Base-by-base conservation (phyloP, 2,113 vertebrate genomes). In the Zapornia atra region DNA sequence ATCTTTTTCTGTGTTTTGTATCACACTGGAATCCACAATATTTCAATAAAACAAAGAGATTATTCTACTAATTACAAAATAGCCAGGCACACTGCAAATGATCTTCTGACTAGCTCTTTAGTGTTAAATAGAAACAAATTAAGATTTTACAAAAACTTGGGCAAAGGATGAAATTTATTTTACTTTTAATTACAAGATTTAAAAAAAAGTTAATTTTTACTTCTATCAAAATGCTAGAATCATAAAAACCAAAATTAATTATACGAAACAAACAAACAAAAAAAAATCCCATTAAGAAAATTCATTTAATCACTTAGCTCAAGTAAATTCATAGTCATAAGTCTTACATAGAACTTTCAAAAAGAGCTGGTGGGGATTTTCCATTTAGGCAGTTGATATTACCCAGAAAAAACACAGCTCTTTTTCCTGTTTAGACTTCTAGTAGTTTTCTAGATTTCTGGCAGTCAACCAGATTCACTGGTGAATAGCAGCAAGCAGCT, bases 31-130 rank as follows among this genome's bases (percentile, higher is more conserved):
- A 94, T 68, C 26, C 29, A 65, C 29, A 54, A 33, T 66, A 79
- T 25, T 54, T 44, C n/a, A 94, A 86, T 91, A 95, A 97, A 94
- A 90, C 51, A 96, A 86, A 69, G 63, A 34, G 29, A 44, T 64
- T 88, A 29, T 81, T 81, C 71, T 88, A 89, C 46, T 77, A 92
- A 96, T 93, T 68, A 86, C 40, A 83, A 97, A 93, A 92, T 44
- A 93, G 24, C 46, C 63, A 94, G 22, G 87, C n/a, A 71, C 29
- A 33, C 38, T 61, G 61, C 25, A 88, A 86, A 79, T 68, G 38
- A 64, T 94, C 81, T 57, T 79, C 66, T 82, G 48, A 40, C 57
- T 56, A 61, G n/a, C 56, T 63, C 79, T 94, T 36, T 28, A 34
- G 29, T 44, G 14, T 64, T 89, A 76, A 75, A 88, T 1, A 84